Evolutionary conservation across 2,888 invertebrate genomes (phyloP).

Genomic region (Colletes collaris): DNA sequence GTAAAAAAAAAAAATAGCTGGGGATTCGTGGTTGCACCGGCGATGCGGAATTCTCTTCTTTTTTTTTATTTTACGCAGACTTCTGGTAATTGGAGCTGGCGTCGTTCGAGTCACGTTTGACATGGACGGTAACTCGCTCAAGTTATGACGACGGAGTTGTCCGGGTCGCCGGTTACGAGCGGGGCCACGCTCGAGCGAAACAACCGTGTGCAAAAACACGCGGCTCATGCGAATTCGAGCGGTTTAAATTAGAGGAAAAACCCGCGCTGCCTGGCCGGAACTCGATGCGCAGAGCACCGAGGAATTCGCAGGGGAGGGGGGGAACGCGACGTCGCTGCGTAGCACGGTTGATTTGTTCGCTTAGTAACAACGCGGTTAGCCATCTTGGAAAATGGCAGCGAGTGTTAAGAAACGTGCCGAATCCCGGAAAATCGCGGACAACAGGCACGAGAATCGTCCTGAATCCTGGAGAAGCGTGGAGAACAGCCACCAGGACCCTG

Average conservation of each 20-base stretch:
- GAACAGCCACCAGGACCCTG: no score
- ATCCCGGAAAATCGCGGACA: no score
- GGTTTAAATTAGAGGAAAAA: slow-evolving; percentile 35
- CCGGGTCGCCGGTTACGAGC: not conserved
- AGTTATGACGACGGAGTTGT: slow-evolving; percentile 24
- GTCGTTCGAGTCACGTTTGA: slow-evolving; percentile 37
- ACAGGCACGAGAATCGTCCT: no score
- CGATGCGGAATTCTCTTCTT: slow-evolving; percentile 10
- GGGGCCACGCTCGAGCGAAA: not conserved
- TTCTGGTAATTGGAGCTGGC: slow-evolving; percentile 44
- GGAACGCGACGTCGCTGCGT: no score
- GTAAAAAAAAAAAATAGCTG: slow-evolving; percentile 41
- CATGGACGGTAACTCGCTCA: slow-evolving; percentile 35
- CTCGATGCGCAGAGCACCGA: not conserved
- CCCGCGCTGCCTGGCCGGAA: not conserved
- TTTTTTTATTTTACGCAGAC: not conserved
- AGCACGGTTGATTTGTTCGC: no score
- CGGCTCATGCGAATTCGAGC: slow-evolving; percentile 11
- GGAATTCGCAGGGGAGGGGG: not conserved
- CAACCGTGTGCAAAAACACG: not conserved
- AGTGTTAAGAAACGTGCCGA: no score
- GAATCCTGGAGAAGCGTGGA: no score
- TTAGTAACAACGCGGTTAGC: no score
- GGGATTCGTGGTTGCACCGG: slow-evolving; percentile 37
- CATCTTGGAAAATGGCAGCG: no score